Evolutionary conservation across 2,113 vertebrate genomes (phyloP), one percentile per base, ranked within the genome.

Genomic region (Ramphastos sulfuratus): DNA sequence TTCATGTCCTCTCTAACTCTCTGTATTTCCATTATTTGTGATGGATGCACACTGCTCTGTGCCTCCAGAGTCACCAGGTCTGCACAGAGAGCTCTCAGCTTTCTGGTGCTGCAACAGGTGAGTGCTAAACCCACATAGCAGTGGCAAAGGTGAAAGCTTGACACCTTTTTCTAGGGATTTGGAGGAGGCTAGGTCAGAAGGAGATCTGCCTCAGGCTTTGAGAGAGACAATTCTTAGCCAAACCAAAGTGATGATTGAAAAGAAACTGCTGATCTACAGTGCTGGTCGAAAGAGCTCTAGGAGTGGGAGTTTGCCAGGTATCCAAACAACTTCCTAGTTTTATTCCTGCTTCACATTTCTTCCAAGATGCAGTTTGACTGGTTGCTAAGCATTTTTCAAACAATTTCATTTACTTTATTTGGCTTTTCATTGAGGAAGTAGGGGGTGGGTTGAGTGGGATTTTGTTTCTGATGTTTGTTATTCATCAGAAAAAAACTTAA

Each of bases 1-100:
- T 72, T 6, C n/a, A 5, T 33, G 61, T 83, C 23, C 8, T 69
- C 28, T 90, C 14, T 71, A 89, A 65, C 77, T 87, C 44, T 14
- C 65, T 0, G 0, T 44, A 54, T 67, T 91, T 85, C 18, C 10
- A 4, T 85, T 82, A 7, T 50, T 87, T 93, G 23, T 79, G 27
- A 28, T 18, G 42, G 9, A 39, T 2, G 0, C 16, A 23, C 4
- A 0, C 23, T 86, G 3, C 31, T 76, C 27, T 42, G 7, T 1
- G 0, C 30, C 84, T 23, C 17, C 37, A 71, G 60, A 61, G 56
- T 85, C 37, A 14, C 20, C 4, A 18, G 27, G 4, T 66, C n/a
- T 42, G 25, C 42, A 80, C 64, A 67, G 60, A 66, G 25, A 37
- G 9, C 17, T 82, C 13, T 59, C 44, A 25, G 16, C 33, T 89